phyloP scores from a whole-genome alignment of 2,888 invertebrate genomes.

The Pristionchus mayeri region DNA sequence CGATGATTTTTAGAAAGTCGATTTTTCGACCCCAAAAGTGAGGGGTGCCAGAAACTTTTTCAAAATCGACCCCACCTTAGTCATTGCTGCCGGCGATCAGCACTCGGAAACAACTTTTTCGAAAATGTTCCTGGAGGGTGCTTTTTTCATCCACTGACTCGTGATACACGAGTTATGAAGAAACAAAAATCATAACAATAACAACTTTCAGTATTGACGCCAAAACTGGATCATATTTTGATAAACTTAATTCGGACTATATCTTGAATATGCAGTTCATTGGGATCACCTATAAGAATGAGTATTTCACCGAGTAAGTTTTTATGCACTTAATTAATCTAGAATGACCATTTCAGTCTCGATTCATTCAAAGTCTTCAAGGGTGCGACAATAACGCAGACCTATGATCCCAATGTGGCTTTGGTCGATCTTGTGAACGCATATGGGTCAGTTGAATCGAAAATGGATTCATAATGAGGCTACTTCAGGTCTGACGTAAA shows the following conservation, averaged over 20 bases:
- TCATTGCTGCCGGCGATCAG: too few species aligned
- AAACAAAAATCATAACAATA: too few species aligned
- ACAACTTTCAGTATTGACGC: background rate
- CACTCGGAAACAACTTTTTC: too few species aligned
- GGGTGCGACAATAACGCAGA: background rate
- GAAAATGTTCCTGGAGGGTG: too few species aligned
- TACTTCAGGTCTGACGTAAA: background rate
- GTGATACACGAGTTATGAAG: too few species aligned
- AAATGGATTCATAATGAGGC: background rate
- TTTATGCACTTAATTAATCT: background rate
- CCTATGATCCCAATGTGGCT: constrained; percentile 29
- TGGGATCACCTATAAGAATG: constrained; percentile 33
- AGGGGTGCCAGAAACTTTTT: too few species aligned
- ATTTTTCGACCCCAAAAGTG: too few species aligned
- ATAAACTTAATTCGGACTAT: background rate
- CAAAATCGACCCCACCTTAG: too few species aligned
- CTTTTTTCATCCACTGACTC: too few species aligned
- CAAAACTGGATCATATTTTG: background rate
- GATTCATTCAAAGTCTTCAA: background rate
- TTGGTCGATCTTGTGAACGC: background rate
- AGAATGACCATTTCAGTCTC: background rate
- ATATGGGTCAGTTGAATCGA: background rate
- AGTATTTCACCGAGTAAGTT: background rate
- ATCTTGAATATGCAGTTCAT: background rate
- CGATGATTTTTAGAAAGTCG: too few species aligned